phyloP scores from a whole-genome alignment of 1,140 invertebrate species.

The Trypoxylus dichotomus region DNA sequence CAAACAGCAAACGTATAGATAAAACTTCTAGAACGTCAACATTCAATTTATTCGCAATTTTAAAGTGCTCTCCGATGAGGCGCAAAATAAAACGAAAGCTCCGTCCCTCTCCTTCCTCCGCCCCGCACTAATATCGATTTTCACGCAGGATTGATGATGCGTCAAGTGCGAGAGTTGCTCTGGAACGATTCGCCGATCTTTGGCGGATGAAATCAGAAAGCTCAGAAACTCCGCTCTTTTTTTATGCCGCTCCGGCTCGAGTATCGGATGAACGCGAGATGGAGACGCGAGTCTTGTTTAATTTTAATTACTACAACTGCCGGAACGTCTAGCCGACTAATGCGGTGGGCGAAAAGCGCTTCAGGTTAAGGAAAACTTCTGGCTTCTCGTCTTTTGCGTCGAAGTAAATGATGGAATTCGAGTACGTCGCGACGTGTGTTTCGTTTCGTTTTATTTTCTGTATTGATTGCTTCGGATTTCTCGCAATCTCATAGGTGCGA shows the following conservation, averaged over 20 bases:
- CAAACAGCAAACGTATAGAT: not conserved
- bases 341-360: not conserved
- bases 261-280: not conserved
- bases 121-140: not conserved
- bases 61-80: constrained; percentile 34
- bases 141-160: constrained; percentile 1
- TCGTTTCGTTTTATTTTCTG: too few relatives aligned
- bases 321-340: not conserved
- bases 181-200: not conserved
- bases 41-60: constrained; percentile 40
- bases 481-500: too few relatives aligned
- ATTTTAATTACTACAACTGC: not conserved
- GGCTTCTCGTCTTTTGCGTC: not conserved
- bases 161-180: not conserved
- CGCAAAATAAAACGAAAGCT: not conserved
- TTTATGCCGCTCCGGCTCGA: not conserved
- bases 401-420: not conserved
- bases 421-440: not conserved
- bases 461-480: too few relatives aligned
- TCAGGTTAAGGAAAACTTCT: not conserved
- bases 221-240: not conserved
- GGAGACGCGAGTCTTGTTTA: not conserved
- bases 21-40: constrained; percentile 12
- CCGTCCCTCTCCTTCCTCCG: too few relatives aligned
- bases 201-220: not conserved